Evolutionary conservation across 2,113 vertebrate species (phyloP).

Genomic region (Anser cygnoides): DNA sequence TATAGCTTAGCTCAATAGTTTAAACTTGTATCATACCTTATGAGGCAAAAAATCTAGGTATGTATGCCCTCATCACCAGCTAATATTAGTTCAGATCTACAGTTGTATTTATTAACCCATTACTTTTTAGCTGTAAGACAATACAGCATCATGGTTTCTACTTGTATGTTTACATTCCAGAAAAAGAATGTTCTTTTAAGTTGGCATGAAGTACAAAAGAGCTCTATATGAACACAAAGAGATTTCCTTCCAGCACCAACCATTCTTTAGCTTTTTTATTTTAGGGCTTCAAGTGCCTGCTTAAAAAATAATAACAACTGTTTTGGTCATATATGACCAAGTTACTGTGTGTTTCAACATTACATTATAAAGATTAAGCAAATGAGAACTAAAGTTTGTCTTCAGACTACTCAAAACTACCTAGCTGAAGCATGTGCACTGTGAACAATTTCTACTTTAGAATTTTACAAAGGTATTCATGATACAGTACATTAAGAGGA

Average conservation of each 20-base stretch:
- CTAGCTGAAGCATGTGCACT: fast-evolving
- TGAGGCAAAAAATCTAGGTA: constrained; percentile 51
- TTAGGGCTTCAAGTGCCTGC: background rate
- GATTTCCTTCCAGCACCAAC: background rate
- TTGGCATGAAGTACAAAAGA: background rate
- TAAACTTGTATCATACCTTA: constrained; percentile 60
- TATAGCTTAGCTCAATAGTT: constrained; percentile 52
- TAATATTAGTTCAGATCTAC: constrained; percentile 56
- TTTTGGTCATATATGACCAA: background rate
- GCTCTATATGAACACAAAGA: background rate
- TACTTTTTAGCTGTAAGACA: background rate
- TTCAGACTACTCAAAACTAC: background rate
- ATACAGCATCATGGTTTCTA: background rate
- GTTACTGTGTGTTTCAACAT: background rate
- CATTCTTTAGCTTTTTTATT: background rate
- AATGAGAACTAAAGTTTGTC: background rate
- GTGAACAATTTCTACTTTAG: background rate
- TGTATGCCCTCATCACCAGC: constrained; percentile 26
- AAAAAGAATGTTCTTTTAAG: background rate
- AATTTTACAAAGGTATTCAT: background rate
- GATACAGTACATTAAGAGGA: background rate
- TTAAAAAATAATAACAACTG: background rate
- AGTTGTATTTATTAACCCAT: background rate
- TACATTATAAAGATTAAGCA: background rate
- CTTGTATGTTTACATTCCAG: background rate